phyloP scores from a whole-genome alignment of 2,888 invertebrate genomes.

The Merodon equestris region DNA sequence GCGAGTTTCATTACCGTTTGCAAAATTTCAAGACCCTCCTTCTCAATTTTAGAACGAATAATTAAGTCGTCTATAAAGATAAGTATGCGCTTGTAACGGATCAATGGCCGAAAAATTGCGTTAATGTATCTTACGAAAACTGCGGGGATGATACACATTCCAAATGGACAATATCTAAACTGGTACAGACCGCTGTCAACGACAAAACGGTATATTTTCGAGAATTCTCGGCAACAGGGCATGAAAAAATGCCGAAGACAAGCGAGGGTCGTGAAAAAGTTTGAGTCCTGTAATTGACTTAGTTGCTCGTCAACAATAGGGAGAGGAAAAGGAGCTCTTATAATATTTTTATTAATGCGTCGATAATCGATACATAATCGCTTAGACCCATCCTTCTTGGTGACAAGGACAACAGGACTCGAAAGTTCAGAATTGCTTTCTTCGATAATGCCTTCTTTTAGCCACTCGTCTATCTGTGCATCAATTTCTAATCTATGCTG shows the following conservation, averaged over 20 bases:
- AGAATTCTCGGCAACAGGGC: too few species aligned
- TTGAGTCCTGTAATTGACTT: constrained; percentile 32
- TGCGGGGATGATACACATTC: constrained; percentile 34
- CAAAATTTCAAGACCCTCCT: constrained; percentile 11
- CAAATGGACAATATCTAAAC: constrained; percentile 35
- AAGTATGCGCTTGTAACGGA: not conserved
- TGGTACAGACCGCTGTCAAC: constrained; percentile 36
- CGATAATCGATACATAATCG: constrained; percentile 73
- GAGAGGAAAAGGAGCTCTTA: too few species aligned
- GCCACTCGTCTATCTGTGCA: constrained; percentile 67
- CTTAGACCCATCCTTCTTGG: constrained; percentile 59
- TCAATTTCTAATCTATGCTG: constrained; percentile 60
- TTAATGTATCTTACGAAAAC: constrained; percentile 23
- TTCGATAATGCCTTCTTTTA: too few species aligned
- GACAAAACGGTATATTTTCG: constrained; percentile 37
- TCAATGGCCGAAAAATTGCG: constrained; percentile 70
- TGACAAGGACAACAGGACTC: constrained; percentile 70
- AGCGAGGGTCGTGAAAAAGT: constrained; percentile 31
- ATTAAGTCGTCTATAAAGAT: constrained; percentile 31
- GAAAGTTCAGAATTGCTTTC: constrained; percentile 73
- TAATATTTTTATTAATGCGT: constrained; percentile 25
- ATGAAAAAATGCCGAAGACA: constrained; percentile 33
- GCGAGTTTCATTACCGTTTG: constrained; percentile 18
- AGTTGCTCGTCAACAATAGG: constrained; percentile 26
- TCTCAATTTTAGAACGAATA: constrained; percentile 7